Percentiles rank a stretch among this genome's conserved stretches.
Evolutionary conservation across 2,888 invertebrate species (phyloP).

Genomic region (Pogonocherus hispidulus): DNA sequence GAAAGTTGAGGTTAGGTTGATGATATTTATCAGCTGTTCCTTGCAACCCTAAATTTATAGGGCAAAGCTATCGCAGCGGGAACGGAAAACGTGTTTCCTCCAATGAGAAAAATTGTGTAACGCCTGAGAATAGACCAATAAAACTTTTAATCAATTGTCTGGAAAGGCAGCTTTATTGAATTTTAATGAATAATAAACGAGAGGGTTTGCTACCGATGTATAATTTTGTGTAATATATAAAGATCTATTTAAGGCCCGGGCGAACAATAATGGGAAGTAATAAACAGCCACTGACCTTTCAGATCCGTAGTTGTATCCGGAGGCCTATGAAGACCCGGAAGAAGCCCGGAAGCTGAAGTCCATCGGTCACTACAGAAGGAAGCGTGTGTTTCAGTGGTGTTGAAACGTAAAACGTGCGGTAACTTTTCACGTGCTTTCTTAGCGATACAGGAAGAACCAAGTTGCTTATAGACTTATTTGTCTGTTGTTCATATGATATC

Average conservation of each 20-base stretch:
- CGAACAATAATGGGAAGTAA: constrained; percentile 62
- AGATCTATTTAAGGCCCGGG: constrained; percentile 33
- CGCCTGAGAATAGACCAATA: neutral
- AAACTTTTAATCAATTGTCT: neutral
- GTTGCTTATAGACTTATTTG: constrained; percentile 39
- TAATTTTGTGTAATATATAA: constrained; percentile 1
- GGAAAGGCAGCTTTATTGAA: constrained; percentile 28
- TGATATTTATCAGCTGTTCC: neutral
- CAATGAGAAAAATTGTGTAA: neutral
- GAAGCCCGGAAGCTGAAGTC: constrained; percentile 65
- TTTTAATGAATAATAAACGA: constrained; percentile 18
- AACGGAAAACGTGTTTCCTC: neutral
- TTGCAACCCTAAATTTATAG: neutral
- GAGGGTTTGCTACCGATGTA: constrained; percentile 2
- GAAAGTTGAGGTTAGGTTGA: constrained; percentile 40
- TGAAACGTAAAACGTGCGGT: constrained; percentile 39
- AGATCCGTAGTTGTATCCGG: constrained; percentile 64
- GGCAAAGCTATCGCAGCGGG: neutral
- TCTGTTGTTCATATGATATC: constrained; percentile 55
- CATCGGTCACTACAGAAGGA: constrained; percentile 65
- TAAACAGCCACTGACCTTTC: constrained; percentile 68
- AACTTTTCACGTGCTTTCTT: constrained; percentile 38
- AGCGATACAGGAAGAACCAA: constrained; percentile 34
- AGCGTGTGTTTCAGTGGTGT: constrained; percentile 38
- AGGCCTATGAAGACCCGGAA: constrained; percentile 66